phyloP scores from a whole-genome alignment of 2,113 vertebrate genomes.

The Zosterops borbonicus region DNA sequence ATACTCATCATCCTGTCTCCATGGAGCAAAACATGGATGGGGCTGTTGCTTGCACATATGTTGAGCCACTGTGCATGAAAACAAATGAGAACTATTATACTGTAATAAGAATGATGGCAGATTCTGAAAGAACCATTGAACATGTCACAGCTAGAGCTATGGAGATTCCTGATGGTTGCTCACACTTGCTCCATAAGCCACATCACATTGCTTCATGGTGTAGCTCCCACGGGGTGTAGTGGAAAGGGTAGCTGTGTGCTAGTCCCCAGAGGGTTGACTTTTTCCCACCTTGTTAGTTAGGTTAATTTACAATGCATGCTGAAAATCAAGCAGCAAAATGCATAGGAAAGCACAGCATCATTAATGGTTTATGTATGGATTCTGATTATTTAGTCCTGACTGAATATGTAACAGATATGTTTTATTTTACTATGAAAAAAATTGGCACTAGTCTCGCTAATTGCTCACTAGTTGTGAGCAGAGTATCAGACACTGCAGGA shows the following conservation, averaged over 20 bases:
- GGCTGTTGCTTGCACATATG: background rate
- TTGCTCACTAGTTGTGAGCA: rapidly evolving
- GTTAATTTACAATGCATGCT: background rate
- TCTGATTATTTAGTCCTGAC: background rate
- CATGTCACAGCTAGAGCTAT: background rate
- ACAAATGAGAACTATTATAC: background rate
- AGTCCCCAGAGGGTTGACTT: background rate
- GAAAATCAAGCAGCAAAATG: background rate
- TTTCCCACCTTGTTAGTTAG: background rate
- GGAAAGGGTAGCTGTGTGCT: background rate
- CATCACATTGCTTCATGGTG: background rate
- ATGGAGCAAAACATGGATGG: rapidly evolving
- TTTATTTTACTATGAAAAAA: background rate
- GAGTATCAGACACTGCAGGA: background rate
- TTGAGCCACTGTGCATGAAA: background rate
- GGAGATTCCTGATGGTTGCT: background rate
- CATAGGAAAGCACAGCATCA: background rate
- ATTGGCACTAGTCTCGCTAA: background rate
- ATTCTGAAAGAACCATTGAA: background rate
- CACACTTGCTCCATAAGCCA: background rate
- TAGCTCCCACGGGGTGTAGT: rapidly evolving
- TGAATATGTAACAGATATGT: background rate
- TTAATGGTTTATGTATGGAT: background rate
- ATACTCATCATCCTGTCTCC: background rate
- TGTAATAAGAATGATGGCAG: background rate